Base-by-base conservation (phyloP, 2,113 vertebrate species). In the Heterotilapia buettikoferi region DNA sequence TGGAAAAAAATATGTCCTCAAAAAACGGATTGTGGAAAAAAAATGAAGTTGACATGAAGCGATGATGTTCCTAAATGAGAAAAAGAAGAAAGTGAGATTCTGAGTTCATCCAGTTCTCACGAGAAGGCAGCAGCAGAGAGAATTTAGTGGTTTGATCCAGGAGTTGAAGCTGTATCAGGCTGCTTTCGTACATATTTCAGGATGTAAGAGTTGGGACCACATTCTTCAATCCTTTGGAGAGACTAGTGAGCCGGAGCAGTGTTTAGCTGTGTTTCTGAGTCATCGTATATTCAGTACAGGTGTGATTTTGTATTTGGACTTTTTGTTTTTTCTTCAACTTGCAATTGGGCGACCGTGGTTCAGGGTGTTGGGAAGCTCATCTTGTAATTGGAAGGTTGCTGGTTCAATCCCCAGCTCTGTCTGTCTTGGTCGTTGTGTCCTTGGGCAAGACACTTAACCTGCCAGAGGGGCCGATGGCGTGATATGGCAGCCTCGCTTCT, bases 21-120 rank as follows among this genome's bases (percentile, higher is more conserved):
- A 13, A 36, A 66, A 66, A 66, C 2, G 0, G 18, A 66, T 66
- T 38, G 33, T 66, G 61, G 19, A 0, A n/a, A n/a, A n/a, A 38
- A n/a, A 36, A 38, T 66, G 6, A 63, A 36, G 31, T 12, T 36
- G 61, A 66, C 18, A 66, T 66, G 18, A 66, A 38, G 61, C 6
- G 2, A 38, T 38, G 61, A 38, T 38, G 19, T 13, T 66, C 61
- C 61, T 66, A 66, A 66, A 40, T 50, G 8, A 68, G 6, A 38
- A 66, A 66, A 66, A 36, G 61, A 38, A 38, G 18, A 66, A 38
- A 66, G 31, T 66, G 33, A 66, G 61, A 66, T 38, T 66, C 33
- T 13, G 10, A 66, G 61, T 66, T 66, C 19, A 38, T 66, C 31
- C 61, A 38, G 61, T 66, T 66, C 18, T n/a, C 61, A n/a, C 0